Evolutionary conservation across 2,797 vertebrate genomes (phyloP), one percentile per base, ranked within the genome.

Genomic region (Acipenser ruthenus): DNA sequence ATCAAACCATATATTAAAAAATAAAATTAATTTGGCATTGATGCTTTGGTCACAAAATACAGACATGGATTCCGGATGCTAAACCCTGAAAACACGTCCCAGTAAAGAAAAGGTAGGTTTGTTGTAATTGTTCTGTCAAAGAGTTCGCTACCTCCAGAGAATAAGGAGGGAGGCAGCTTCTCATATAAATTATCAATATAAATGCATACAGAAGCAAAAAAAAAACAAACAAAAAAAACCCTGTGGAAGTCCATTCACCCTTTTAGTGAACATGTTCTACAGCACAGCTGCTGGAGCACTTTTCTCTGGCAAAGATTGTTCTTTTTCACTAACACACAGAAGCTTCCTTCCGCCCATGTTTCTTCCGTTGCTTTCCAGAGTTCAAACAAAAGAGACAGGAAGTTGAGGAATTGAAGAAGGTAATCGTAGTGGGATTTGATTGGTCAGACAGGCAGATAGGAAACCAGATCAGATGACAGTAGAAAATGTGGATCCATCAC

Each of bases 31-130:
- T 96, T 99, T 99, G 95, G 97, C 95, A 95, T 98, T 91, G 92
- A 94, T 95, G 91, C 97, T 99, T 98, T 98, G 96, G 97, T 99
- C 93, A 94, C 92, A 94, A 92, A 95, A 95, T 96, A 94, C 91
- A 91, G 91, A 96, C 92, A 88, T 82, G 80, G 84, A 90, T 92
- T 81, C 87, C 83, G 90, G 89, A 81, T 85, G 86, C 78, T 89
- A 80, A 83, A 74, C 79, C 86, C 84, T 91, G 74, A 75, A 91
- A 88, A 85, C 88, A 90, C 79, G 82, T 88, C 82, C 92, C 90
- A 90, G 90, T 89, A 91, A 90, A 84, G 89, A 90, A 89, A 93
- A 99, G 96, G 96, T 99, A 99, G 96, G 95, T 83, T 92, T 95
- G 96, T 99, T 99, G 95, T 97, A 94, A 93, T 89, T 78, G 79